A percentile compares a stretch with the other conserved stretches of the same genome.
Conservation (phyloP, 2,113 vertebrate species). For the Ctenomys sociabilis region DNA sequence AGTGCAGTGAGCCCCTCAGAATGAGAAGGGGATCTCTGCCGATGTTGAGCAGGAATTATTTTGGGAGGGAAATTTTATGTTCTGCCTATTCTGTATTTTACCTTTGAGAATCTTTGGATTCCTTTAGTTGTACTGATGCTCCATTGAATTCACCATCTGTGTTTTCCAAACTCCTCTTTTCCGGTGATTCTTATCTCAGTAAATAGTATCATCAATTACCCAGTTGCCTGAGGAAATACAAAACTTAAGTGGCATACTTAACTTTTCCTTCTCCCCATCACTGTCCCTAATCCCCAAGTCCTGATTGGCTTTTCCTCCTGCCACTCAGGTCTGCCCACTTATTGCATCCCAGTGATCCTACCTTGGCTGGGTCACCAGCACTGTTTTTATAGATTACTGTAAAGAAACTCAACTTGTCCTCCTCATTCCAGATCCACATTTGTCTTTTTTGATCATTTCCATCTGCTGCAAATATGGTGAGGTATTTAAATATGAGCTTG, state of each 20-base stretch:
- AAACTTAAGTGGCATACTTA: not conserved
- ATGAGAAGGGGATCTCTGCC: not conserved
- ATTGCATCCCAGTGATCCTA: not conserved
- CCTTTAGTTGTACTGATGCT: not conserved
- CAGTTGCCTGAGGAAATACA: not conserved
- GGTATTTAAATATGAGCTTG: not conserved
- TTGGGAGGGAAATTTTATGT: slow-evolving; percentile 1
- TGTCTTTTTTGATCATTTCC: not conserved
- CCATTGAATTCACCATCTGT: not conserved
- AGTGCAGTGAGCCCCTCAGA: not conserved
- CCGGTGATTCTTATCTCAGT: not conserved
- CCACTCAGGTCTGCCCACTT: not conserved
- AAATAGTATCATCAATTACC: not conserved
- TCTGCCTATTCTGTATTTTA: slow-evolving; percentile 46
- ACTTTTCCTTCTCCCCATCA: not conserved
- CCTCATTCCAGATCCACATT: too few species aligned
- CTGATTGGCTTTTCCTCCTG: not conserved
- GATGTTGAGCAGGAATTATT: not conserved
- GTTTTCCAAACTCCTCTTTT: slow-evolving; percentile 5
- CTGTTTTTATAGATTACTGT: not conserved
- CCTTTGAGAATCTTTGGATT: not conserved
- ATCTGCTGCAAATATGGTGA: not conserved
- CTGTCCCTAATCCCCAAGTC: not conserved
- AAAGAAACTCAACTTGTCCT: not conserved
- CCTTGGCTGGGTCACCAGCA: not conserved